Percentiles rank a stretch among this genome's conserved stretches.
phyloP scores from a whole-genome alignment of 2,113 vertebrate species.

The Epinephelus lanceolatus region DNA sequence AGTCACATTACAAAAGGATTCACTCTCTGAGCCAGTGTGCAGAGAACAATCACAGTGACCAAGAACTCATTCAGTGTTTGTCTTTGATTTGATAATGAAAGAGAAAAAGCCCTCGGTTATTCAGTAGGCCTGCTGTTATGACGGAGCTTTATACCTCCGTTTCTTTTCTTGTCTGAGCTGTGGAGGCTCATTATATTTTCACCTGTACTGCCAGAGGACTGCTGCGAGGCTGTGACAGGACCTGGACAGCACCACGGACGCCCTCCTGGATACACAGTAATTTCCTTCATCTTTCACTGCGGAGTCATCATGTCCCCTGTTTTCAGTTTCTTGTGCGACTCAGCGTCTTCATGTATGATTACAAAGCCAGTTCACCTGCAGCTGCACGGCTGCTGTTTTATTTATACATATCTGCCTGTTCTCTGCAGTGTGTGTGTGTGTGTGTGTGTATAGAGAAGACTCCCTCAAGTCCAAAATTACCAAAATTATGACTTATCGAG shows the following conservation, averaged over 20 bases:
- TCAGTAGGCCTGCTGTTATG: background rate
- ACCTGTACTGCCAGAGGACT: background rate
- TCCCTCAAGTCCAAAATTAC: background rate
- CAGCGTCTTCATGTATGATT: background rate
- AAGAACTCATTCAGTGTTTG: background rate
- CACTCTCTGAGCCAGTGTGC: background rate
- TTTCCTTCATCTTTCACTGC: background rate
- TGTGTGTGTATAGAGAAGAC: background rate
- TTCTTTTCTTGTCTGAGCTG: background rate
- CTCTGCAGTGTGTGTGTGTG: background rate
- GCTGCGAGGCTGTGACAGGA: slow-evolving; percentile 32
- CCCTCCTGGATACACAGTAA: background rate
- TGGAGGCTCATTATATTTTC: slow-evolving; percentile 44
- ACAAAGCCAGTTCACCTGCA: background rate
- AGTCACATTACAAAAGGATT: background rate
- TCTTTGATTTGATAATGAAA: background rate
- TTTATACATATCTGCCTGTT: background rate
- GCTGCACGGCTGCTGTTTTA: slow-evolving; percentile 2
- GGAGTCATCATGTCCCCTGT: background rate
- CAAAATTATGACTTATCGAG: no score
- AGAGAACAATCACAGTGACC: background rate
- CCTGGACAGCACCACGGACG: background rate
- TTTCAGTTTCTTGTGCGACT: background rate
- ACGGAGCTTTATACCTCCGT: background rate
- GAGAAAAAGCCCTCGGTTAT: background rate